These are phyloP conservation scores for Arnoldichthys spilopterus DNA, from an alignment of 2,797 vertebrate genomes.

Conservation along the genomic window DNA sequence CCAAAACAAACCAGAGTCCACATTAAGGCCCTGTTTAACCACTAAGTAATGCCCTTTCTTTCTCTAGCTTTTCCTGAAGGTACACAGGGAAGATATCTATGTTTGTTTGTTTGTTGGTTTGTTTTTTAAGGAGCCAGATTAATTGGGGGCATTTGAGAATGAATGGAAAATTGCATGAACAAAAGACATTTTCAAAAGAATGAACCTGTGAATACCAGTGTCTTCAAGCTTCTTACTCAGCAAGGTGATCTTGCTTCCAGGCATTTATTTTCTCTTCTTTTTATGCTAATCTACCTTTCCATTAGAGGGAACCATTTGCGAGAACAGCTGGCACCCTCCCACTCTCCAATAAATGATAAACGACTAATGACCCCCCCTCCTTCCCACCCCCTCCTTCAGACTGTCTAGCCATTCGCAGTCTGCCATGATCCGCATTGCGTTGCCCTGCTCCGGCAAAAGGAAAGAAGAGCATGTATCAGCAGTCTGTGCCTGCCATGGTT, in stretches of 20 bases:
- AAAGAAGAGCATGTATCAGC: constrained; percentile 82
- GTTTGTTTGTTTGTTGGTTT: too few species aligned
- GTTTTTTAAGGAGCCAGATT: too few species aligned
- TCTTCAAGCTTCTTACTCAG: neutral
- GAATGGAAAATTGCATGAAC: too few species aligned
- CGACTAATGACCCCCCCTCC: constrained; percentile 44
- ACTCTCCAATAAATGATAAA: constrained; percentile 33
- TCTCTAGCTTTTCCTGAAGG: too few species aligned
- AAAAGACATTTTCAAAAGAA: too few species aligned
- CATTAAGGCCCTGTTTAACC: too few species aligned
- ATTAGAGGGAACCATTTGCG: neutral
- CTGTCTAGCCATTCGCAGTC: constrained; percentile 82
- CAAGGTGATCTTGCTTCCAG: neutral
- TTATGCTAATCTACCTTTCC: constrained; percentile 9
- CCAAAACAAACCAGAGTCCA: too few species aligned
- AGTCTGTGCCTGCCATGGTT: constrained; percentile 73
- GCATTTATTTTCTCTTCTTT: neutral
- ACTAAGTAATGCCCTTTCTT: too few species aligned
- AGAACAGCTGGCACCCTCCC: constrained; percentile 18
- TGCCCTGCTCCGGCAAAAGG: constrained; percentile 75
- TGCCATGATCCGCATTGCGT: constrained; percentile 85
- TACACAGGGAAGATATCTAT: too few species aligned
- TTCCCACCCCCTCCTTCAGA: constrained; percentile 67
- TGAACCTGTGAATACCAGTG: neutral
- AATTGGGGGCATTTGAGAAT: too few species aligned